Evolutionary conservation across 2,888 invertebrate genomes (phyloP), one percentile per base, ranked within the genome.

Genomic region (Pristionchus maxplancki): DNA sequence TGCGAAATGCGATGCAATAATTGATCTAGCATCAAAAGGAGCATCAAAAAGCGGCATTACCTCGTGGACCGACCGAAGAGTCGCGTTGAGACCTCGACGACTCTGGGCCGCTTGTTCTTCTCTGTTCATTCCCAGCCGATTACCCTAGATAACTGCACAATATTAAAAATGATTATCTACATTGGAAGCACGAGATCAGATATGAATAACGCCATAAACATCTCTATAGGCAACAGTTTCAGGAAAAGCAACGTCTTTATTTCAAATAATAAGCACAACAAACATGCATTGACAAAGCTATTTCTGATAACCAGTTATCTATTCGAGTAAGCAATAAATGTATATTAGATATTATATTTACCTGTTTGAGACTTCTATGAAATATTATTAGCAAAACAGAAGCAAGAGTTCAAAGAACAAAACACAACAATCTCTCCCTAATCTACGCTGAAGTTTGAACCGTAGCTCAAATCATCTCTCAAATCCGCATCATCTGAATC

Each of bases 301-400:
- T 58, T 58, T 58, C 9, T 24, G 24, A 58, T 24, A n/a, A n/a
- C 9, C 8, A n/a, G 24, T 0, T 58, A 24, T n/a, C 58, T n/a
- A 58, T 58, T 58, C 58, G 58, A 58, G 58, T 58, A 58, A 58
- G n/a, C 58, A 58, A 58, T n/a, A 58, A 58, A 58, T n/a, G n/a
- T 58, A 58, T 4, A n/a, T 1, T n/a, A 58, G 58, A 58, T 24
- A 58, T 58, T 24, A 24, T 6, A 58, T 6, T 6, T 24, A 58
- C 6, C 24, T 58, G 17, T 58, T 24, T 58, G 58, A 58, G 8
- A 58, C 58, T 24, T 58, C 24, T n/a, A n/a, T 58, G 1, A 58
- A 58, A 5, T 1, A 9, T 58, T 58, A 58, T 58, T 58, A 58
- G n/a, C 58, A n/a, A 58, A 24, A 58, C n/a, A 58, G n/a, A 15